Evolutionary conservation across 2,113 vertebrate genomes (phyloP), one percentile per base, ranked within the genome.

Genomic region (Scalopus aquaticus): DNA sequence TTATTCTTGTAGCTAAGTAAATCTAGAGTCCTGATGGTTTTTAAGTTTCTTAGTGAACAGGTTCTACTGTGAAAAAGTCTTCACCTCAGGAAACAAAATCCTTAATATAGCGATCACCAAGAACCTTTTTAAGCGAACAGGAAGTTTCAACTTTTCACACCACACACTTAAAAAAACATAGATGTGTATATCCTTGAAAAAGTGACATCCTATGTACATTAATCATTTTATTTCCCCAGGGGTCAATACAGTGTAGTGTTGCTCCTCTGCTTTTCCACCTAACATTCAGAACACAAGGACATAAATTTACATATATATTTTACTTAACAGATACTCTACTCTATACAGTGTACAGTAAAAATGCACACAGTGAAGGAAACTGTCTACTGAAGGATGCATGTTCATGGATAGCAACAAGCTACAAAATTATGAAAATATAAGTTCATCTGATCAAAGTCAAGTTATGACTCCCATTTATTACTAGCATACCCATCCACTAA

Each of bases 241-340:
- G 96, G 76, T 91, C 92, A 94, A 76, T 95, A 97, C 90, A 97
- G 93, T 93, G 96, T 97, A 97, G 95, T 96, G 96, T 96, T 94
- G 96, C 95, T 97, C 96, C 92, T 97, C 94, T 97, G 95, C 84
- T 97, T 96, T 93, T 93, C 95, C 95, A 91, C 80, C 89, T 96
- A 94, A 97, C 95, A 97, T 96, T 96, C 95, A 97, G 95, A 97
- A 97, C 95, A 96, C 94, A 93, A 96, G 76, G 94, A 73, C 96
- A 80, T 96, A 62, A 90, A 86, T 96, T 78, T 91, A 95, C 78
- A 96, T 0, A 87, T 84, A 77, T 94, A 94, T 0, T 93, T 96
- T 88, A 96, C 85, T 91, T 10, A 51, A 89, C 94, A 84, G 54
- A 95, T 85, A 95, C 51, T 20, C 96, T 85, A 95, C 44, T 20